Conservation (phyloP, 2,888 invertebrate species). For the Oxytorus armatus region DNA sequence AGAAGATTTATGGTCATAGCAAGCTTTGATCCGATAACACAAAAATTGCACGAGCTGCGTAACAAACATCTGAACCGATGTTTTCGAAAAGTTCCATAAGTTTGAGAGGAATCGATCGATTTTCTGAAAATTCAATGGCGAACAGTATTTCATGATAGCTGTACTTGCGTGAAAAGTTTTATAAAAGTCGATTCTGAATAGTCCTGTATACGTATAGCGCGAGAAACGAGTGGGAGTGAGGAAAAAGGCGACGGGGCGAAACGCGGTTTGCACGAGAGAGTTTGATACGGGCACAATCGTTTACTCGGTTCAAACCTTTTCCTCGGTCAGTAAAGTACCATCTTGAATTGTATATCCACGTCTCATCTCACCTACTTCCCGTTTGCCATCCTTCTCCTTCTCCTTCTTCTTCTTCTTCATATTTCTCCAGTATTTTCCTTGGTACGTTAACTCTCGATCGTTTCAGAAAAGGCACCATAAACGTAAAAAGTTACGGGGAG, state of each 20-base stretch:
- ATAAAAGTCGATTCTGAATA: conserved; percentile 2
- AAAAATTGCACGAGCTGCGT: no score
- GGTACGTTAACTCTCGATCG: neutral
- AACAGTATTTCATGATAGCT: no score
- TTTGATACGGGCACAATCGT: conserved; percentile 52
- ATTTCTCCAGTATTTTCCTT: conserved; percentile 14
- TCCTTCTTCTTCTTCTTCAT: conserved; percentile 11
- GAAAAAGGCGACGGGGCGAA: conserved; percentile 53
- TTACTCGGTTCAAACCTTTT: conserved; percentile 47
- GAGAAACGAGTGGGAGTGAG: conserved; percentile 39
- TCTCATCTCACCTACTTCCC: conserved; percentile 45
- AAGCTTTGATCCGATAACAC: no score
- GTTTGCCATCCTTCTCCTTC: neutral
- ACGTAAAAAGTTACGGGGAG: neutral
- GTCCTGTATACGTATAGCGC: conserved; percentile 40
- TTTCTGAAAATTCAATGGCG: no score
- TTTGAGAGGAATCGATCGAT: no score
- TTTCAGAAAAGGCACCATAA: neutral
- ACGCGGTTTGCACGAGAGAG: conserved; percentile 37
- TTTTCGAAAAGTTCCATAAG: no score
- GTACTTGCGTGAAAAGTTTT: no score
- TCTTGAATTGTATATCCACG: conserved; percentile 50
- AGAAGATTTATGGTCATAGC: no score
- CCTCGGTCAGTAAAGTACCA: conserved; percentile 36
- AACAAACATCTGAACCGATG: no score